Conservation (phyloP, 1,140 invertebrate genomes). For the Ceratosolen fusciceps region DNA sequence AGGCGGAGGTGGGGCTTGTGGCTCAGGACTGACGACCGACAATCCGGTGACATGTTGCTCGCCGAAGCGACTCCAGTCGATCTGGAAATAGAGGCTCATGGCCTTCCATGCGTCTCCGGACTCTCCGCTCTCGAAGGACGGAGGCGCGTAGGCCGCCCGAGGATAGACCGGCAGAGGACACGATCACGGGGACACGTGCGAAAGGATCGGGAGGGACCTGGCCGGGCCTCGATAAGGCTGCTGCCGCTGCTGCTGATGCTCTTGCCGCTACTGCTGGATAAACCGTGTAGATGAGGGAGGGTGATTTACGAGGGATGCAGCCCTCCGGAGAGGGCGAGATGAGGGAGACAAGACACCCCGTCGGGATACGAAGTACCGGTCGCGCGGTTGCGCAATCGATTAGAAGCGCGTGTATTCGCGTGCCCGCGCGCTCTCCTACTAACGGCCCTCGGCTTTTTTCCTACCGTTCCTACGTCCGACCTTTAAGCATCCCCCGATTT, state of each 20-base stretch:
- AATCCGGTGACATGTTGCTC: slow-evolving; percentile 38
- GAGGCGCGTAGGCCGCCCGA: no score
- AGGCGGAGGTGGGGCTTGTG: background rate
- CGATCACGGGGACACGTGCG: no score
- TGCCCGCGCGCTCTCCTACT: slow-evolving; percentile 37
- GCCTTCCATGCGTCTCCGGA: background rate
- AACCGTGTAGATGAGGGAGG: background rate
- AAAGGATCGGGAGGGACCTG: no score
- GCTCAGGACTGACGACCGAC: slow-evolving; percentile 32
- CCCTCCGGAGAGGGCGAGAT: background rate
- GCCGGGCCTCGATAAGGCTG: no score
- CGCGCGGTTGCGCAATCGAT: slow-evolving; percentile 42
- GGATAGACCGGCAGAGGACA: no score
- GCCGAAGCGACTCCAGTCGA: slow-evolving; percentile 47
- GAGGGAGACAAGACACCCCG: no score
- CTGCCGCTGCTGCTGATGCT: no score
- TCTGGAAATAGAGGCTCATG: slow-evolving; percentile 47
- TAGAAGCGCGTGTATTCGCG: slow-evolving; percentile 45
- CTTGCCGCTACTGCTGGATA: no score
- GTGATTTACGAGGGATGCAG: background rate
- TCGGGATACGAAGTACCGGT: background rate
- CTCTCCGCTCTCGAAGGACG: background rate
- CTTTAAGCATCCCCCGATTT: slow-evolving; percentile 31
- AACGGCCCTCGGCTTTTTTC: slow-evolving; percentile 39
- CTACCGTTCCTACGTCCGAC: slow-evolving; percentile 19